phyloP scores from a whole-genome alignment of 2,113 vertebrate species.

The Oncorhynchus tshawytscha region DNA sequence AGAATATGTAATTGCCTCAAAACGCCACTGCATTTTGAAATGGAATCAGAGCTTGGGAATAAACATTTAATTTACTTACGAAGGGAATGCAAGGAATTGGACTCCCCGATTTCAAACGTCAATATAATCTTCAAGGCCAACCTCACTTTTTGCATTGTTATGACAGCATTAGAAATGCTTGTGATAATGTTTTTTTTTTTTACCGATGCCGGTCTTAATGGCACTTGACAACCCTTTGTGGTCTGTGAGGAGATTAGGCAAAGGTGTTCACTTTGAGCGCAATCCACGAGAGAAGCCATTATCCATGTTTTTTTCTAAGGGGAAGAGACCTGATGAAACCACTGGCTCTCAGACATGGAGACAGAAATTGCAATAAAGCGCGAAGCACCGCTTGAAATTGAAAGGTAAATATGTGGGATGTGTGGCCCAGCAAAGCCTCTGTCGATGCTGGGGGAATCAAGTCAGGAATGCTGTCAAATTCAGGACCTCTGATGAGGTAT shows the following conservation, averaged over 20 bases:
- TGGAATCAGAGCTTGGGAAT: not conserved
- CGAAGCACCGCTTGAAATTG: constrained; percentile 10
- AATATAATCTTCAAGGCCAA: not conserved
- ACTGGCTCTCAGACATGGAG: not conserved
- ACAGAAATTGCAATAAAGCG: constrained; percentile 7
- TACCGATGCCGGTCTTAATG: too few species aligned
- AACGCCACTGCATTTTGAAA: not conserved
- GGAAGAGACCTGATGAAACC: constrained; percentile 3
- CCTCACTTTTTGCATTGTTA: not conserved
- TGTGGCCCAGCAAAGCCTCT: not conserved
- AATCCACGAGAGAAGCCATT: not conserved
- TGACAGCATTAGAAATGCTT: not conserved
- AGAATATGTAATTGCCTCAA: not conserved
- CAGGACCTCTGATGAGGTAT: constrained; percentile 2
- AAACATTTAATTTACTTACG: not conserved
- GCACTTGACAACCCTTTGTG: not conserved
- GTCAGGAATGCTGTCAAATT: not conserved
- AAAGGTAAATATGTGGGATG: constrained; percentile 16
- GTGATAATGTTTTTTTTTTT: too few species aligned
- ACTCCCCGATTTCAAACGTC: not conserved
- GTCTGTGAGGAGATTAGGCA: not conserved
- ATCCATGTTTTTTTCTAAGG: not conserved
- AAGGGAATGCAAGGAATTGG: not conserved
- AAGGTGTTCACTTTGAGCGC: not conserved
- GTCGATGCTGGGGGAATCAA: not conserved